Base-by-base conservation (phyloP, 1,140 invertebrate genomes). In the Ericerus pela region DNA sequence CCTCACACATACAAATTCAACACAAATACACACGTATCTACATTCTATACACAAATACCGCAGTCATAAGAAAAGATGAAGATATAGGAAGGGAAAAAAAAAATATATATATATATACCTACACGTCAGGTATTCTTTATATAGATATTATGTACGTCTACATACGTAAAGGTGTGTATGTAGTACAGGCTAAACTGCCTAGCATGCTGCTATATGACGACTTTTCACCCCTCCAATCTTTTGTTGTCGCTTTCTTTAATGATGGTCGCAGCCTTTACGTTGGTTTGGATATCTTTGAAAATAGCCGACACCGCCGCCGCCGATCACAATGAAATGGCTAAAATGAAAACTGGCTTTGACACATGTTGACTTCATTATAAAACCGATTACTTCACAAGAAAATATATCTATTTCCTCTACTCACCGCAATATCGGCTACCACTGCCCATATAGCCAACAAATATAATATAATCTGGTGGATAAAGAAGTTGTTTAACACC, bases 351-450 rank as follows among this genome's bases (percentile, higher is more conserved):
- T 47, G 41, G 41, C 41, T 47, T 47, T 47, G 41, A 47, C 41
- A 47, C 41, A 47, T 47, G 41, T 47, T 47, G 41, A 47, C 41
- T 47, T 47, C 41, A 47, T 47, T 47, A 47, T 47, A 47, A 47
- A 47, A 47, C 41, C 41, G 41, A 47, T 47, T 47, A 47, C 41
- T 47, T 22, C 10, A 24, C 20, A 24, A 20, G 41, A 22, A 47
- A 22, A 47, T 22, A 47, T 47, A 20, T 47, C 3, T 47, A 47
- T 47, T 22, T 47, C 41, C 5, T 41, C 6, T 16, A 16, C 37
- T 2, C 30, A 47, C 41, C 41, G 41, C 41, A n/a, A n/a, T n/a
- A n/a, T 47, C 20, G 10, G 41, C 41, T 47, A 47, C 41, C 20
- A 47, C 26, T 18, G 41, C 41, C 41, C 20, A n/a, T n/a, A n/a